These are phyloP conservation scores for Scrobipalpa atriplicella DNA, from an alignment of 2,888 invertebrate species.

Conservation along the genomic window DNA sequence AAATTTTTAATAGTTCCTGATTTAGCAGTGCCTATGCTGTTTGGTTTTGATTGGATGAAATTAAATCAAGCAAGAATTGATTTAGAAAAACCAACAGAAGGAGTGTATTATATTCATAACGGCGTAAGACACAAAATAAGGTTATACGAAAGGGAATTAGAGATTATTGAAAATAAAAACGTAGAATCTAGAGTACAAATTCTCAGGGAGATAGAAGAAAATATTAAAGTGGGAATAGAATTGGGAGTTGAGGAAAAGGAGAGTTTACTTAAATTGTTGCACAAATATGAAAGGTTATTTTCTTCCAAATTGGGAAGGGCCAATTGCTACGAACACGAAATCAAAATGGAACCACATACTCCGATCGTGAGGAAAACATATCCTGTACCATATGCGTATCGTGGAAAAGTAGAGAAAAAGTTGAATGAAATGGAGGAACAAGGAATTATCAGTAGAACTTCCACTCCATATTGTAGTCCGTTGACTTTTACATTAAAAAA, in stretches of 20 bases:
- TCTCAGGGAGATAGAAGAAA: background rate
- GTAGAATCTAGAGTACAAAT: background rate
- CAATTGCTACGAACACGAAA: background rate
- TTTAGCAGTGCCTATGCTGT: background rate
- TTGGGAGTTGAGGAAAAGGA: background rate
- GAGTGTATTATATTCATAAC: background rate
- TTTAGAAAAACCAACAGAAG: background rate
- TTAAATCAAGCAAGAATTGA: background rate
- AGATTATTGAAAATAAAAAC: background rate
- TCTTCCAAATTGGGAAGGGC: background rate
- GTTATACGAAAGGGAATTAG: background rate
- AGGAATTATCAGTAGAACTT: background rate
- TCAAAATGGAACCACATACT: background rate
- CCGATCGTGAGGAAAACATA: background rate
- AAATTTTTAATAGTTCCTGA: background rate
- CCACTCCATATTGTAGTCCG: background rate
- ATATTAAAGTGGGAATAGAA: background rate
- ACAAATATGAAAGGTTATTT: background rate
- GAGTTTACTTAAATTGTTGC: background rate
- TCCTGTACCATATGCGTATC: background rate
- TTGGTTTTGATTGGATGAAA: background rate
- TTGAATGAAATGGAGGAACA: background rate
- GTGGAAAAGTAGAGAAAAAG: background rate
- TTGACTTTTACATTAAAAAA: background rate
- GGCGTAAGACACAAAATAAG: too few species aligned